A percentile compares a stretch with the other conserved stretches of the same genome.
Conservation (phyloP, 2,113 vertebrate genomes). For the Pelvicachromis taeniatus region DNA sequence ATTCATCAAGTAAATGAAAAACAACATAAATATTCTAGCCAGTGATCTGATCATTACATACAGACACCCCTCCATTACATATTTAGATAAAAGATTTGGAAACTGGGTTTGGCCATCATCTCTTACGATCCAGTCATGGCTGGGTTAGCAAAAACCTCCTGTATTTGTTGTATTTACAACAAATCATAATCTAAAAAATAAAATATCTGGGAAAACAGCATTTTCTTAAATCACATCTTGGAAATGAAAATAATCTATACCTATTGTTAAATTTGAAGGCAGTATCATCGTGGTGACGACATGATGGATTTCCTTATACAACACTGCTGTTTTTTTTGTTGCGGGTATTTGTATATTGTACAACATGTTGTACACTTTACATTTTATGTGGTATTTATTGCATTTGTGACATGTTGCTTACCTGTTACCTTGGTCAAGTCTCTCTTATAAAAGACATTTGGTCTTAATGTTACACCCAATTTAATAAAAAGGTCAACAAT, state of each 20-base stretch:
- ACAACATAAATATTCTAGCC: not conserved
- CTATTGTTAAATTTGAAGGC: not conserved
- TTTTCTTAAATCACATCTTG: not conserved
- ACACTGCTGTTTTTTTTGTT: not conserved
- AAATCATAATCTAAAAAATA: not conserved
- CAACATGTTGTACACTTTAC: not conserved
- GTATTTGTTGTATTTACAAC: not conserved
- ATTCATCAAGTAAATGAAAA: constrained; percentile 27
- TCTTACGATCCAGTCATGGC: not conserved
- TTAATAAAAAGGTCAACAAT: not conserved
- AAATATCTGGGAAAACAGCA: not conserved
- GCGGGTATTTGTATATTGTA: not conserved
- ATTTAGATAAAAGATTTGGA: not conserved
- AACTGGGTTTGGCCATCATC: not conserved
- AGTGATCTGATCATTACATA: not conserved
- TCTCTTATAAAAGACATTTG: not conserved
- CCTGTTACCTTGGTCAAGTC: not conserved
- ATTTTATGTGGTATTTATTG: not conserved
- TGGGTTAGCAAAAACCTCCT: not conserved
- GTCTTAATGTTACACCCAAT: not conserved
- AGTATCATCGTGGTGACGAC: not conserved
- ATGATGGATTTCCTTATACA: not conserved
- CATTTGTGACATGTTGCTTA: not conserved
- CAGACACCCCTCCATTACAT: not conserved
- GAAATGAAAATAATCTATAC: not conserved